Base-by-base conservation (phyloP, 2,113 vertebrate species). In the Oncorhynchus keta region DNA sequence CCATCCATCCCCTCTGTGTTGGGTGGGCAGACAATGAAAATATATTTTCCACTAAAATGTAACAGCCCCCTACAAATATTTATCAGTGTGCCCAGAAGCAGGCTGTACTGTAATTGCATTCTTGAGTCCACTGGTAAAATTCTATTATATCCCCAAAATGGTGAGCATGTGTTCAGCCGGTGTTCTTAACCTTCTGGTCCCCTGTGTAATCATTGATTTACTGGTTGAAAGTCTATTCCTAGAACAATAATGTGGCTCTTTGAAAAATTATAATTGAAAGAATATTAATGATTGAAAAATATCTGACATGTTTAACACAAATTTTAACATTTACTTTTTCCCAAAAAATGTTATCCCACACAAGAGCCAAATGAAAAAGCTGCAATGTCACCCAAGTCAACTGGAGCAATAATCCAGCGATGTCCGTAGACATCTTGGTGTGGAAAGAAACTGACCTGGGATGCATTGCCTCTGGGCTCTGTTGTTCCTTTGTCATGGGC, bases 361-460 rank as follows among this genome's bases (percentile, higher is more conserved):
- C 64, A 30, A 66, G 64, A 66, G 2, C 59, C n/a, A 22, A 62
- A 9, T 22, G 7, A 24, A 62, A 62, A 62, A 13, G n/a, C 59
- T 62, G 59, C 59, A 62, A 62, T 62, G 59, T 24, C n/a, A 62
- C 59, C 5, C 20, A 22, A 22, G 18, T 62, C n/a, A 16, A n/a
- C 59, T 51, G 39, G 9, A 11, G 45, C 77, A 7, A 70, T 61
- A 66, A 70, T 81, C 55, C 24, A 1, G 84, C 62, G 76, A n/a
- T 8, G 78, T 84, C 83, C 64, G 57, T 76, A 82, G 79, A 86
- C 79, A 81, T 86, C 82, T 77, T 68, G 4, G 16, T 18, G 51
- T 75, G 72, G 18, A 69, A 75, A 79, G 13, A 80, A 81, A 81
- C 80, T 85, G 88, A 88, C 85, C 88, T 1, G 73, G 16, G 80